Conservation (phyloP, 92 coral and sea anemone genomes). For the Porites cylindrica region DNA sequence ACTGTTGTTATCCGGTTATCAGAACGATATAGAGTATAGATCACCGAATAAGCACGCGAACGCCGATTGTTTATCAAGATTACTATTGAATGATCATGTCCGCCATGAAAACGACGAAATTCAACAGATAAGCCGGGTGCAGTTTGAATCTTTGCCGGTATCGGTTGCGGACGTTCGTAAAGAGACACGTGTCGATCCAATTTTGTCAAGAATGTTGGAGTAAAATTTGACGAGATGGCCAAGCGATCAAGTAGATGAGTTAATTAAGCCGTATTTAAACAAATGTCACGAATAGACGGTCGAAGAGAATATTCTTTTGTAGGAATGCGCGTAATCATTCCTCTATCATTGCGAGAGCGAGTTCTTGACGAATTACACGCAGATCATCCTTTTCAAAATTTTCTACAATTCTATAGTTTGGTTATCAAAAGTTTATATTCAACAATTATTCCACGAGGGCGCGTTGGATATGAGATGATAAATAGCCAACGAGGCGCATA, state of each 20-base stretch:
- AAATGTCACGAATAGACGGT: constrained; percentile 35
- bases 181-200: constrained; percentile 26
- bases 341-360: constrained; percentile 1
- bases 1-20: constrained; percentile 28
- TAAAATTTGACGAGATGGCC: constrained; percentile 17
- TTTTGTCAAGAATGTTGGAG: constrained; percentile 22
- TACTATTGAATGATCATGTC: constrained; percentile 24
- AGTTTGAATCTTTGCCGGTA: background rate
- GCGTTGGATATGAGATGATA: no score
- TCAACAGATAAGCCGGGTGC: background rate
- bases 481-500: no score
- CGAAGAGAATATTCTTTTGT: constrained; percentile 33
- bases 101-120: constrained; percentile 13
- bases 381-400: constrained; percentile 23
- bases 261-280: constrained; percentile 21
- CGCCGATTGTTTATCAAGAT: background rate
- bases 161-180: constrained; percentile 17
- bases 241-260: constrained; percentile 10
- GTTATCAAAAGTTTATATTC: no score
- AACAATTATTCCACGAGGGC: no score
- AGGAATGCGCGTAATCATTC: constrained; percentile 34
- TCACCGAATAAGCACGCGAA: constrained; percentile 41
- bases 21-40: constrained; percentile 48
- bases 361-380: constrained; percentile 52
- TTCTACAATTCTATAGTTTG: no score